Base-by-base conservation (phyloP, 2,888 invertebrate genomes). In the Tricholauxania praeusta region DNA sequence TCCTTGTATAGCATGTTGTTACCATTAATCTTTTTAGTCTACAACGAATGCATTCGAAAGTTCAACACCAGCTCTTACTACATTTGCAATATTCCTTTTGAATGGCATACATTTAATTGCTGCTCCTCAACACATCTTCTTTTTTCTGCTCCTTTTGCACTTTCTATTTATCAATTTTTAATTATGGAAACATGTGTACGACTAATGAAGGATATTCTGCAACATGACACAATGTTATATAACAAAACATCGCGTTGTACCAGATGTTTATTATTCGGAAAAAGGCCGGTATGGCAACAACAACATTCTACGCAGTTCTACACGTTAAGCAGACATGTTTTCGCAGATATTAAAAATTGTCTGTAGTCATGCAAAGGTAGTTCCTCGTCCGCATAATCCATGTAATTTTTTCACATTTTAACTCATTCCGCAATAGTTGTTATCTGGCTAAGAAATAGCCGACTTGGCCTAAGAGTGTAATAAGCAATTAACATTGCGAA, bases 341-440 rank as follows among this genome's bases (percentile, higher is more conserved):
- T 60, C 62, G 51, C 69, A 19, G 60, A 52, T 52, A 19, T 67
- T 22, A n/a, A 47, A 57, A 67, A 55, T 22, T 48, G 28, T 59
- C 67, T 47, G 39, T 15, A 57, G 32, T 64, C 51, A 64, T 51
- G 51, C 22, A 52, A 60, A 57, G 68, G n/a, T 39, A 66, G 52
- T 22, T 15, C 32, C 48, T 12, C 32, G 32, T 12, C 49, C n/a
- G 59, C 47, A 32, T 68, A 70, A 47, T 62, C 62, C 39, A 17
- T 51, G 51, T 70, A 62, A 70, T 70, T 70, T 28, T 70, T 70
- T 62, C 60, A 70, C 28, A 70, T 62, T 70, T 70, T 52, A 39
- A 51, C 51, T 32, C 52, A 22, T 22, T 28, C 28, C 28, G 28
- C 28, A 28, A 28, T 28, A 28, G 28, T 28, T 28, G 28, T 28